Conservation (phyloP, 1,140 invertebrate genomes). For the Cydia amplana region DNA sequence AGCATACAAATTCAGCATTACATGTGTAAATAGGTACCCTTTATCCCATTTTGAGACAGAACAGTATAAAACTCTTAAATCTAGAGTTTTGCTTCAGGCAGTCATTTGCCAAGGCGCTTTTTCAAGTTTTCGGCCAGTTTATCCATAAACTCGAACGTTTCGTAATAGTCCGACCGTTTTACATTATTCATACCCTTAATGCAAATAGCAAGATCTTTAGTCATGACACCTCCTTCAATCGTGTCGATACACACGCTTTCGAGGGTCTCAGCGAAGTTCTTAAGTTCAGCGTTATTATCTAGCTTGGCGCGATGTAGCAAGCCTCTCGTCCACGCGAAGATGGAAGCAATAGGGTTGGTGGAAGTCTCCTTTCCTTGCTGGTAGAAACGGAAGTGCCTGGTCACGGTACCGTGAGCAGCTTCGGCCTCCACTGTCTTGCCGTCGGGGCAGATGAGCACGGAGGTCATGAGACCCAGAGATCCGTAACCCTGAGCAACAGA, state of each 20-base stretch:
- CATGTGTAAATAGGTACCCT: slow-evolving; percentile 53
- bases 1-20: slow-evolving; percentile 63
- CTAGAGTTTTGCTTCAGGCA: slow-evolving; percentile 57
- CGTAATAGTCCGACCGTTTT: slow-evolving; percentile 92
- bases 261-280: slow-evolving; percentile 89
- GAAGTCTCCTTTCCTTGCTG: slow-evolving; percentile 98
- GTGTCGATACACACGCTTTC: slow-evolving; percentile 96
- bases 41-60: slow-evolving; percentile 49
- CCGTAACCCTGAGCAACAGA: slow-evolving; percentile 97
- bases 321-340: slow-evolving; percentile 98
- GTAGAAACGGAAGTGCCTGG: slow-evolving; percentile 95
- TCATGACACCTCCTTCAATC: slow-evolving; percentile 97
- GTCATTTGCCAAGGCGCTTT: slow-evolving; percentile 78
- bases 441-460: slow-evolving; percentile 96
- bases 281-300: slow-evolving; percentile 90
- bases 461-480: slow-evolving; percentile 97
- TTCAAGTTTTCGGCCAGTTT: slow-evolving; percentile 96
- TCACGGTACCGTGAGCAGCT: slow-evolving; percentile 98
- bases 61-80: slow-evolving; percentile 44
- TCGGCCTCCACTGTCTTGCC: slow-evolving; percentile 98
- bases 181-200: slow-evolving; percentile 96
- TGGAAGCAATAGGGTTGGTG: slow-evolving; percentile 99
- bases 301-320: slow-evolving; percentile 95
- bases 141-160: slow-evolving; percentile 98
- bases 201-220: slow-evolving; percentile 99